Base-by-base conservation (phyloP, 2,888 invertebrate genomes). In the Cryptosula pallasiana region DNA sequence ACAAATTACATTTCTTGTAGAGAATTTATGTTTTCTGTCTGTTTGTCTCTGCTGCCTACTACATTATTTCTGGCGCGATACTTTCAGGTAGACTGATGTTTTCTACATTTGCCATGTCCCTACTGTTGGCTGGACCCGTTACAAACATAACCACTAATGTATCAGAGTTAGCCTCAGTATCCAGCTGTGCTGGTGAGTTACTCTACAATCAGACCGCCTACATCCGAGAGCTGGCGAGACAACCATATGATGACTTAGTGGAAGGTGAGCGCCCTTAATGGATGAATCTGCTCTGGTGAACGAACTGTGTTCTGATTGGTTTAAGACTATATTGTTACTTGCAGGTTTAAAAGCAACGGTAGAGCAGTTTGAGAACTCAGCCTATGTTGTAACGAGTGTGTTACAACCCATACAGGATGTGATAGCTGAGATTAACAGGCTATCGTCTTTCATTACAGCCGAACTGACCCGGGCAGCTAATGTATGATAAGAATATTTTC, bases 61-160 rank as follows among this genome's bases (percentile, higher is more conserved):
- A 13, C 45, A 45, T 45, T 20, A 45, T 45, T 5, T 5, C 20
- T 45, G 20, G 20, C 20, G 20, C 5, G 5, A 13, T 20, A 13
- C 9, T 45, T 45, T 9, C 27, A 63, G 63, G 63, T 32, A 27
- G 63, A 13, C 32, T 63, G 27, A 63, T 63, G 63, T 63, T 63
- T 27, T 63, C 63, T 13, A 63, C 63, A 27, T 63, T 63, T 63
- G 63, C 63, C 9, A 27, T 32, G 20, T 27, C 63, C 2, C 9
- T 63, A 5, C 32, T 63, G 13, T 27, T 63, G 9, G 32, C 32
- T 63, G 63, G 63, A 32, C 63, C 63, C 13, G 27, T 63, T 20
- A 63, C 63, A 32, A 63, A 63, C 63, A 63, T 63, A 27, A 63
- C 29, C 27, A 63, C 25, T 32, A 63, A 63, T 32, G 63, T 32